Percentiles rank a stretch among this genome's conserved stretches.
Conservation (phyloP, 1,140 invertebrate genomes). For the Campodea augens region DNA sequence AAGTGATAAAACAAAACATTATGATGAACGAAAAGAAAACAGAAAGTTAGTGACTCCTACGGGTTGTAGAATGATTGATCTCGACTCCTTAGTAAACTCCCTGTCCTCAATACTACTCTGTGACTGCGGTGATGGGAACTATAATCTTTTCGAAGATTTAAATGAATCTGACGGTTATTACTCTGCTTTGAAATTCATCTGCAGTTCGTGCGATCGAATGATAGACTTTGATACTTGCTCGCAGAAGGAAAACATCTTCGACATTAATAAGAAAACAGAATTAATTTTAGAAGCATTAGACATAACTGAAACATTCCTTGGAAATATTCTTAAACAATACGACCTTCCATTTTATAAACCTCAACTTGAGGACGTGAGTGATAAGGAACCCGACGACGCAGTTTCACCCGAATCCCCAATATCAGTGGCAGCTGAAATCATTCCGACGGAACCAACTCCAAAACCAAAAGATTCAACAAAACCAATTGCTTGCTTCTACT, state of each 20-base stretch:
- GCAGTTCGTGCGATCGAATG: not conserved
- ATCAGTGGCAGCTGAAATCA: not conserved
- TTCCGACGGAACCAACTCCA: too few relatives aligned
- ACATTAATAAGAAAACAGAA: not conserved
- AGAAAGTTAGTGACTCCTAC: not conserved
- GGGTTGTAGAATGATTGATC: slow-evolving; percentile 2
- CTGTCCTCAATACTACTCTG: not conserved
- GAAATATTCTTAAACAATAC: not conserved
- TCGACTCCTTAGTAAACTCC: not conserved
- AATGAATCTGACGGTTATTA: not conserved
- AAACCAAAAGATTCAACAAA: too few relatives aligned
- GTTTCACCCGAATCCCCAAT: not conserved
- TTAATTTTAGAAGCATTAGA: not conserved
- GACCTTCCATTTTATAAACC: not conserved
- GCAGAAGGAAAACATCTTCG: not conserved
- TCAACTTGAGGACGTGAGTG: not conserved
- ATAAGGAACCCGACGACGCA: not conserved
- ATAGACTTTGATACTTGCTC: not conserved
- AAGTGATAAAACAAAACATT: too few relatives aligned
- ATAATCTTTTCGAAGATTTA: not conserved
- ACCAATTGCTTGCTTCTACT: too few relatives aligned
- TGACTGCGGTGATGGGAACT: not conserved
- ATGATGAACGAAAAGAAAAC: too few relatives aligned
- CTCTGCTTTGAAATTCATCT: slow-evolving; percentile 1
- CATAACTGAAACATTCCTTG: not conserved